Base-by-base conservation (phyloP, 2,797 vertebrate species). In the Mormyrops boulengeri region DNA sequence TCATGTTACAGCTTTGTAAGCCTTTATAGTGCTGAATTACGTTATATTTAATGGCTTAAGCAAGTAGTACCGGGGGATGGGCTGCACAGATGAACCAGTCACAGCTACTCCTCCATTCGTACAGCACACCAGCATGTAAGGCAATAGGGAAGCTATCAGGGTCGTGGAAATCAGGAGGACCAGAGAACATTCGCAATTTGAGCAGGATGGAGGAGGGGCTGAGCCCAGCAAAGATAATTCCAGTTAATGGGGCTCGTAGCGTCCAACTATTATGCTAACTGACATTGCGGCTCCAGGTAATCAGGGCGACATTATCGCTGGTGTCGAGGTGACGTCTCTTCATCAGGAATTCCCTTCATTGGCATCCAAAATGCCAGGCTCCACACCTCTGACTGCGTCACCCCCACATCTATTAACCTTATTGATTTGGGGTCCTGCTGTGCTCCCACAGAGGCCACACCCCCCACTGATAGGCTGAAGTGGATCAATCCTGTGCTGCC, bases 361-460 rank as follows among this genome's bases (percentile, higher is more conserved):
- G 97, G 96, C 96, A 97, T 95, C 87, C 96, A 97, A 97, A 97
- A 97, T 97, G 96, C 96, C 96, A 97, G 96, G 95, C 96, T 95
- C 94, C 95, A 96, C 97, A 97, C 97, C 96, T 97, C 97, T 97
- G 96, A 98, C 97, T 97, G 96, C 93, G 93, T 96, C 95, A 96
- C 96, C 97, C 97, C 97, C 96, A 97, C 97, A 96, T 97, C 97
- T 97, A 97, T 98, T 98, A 98, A 97, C 97, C 97, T 97, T 97
- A 98, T 98, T 98, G 97, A 98, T 98, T 96, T 95, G 96, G 95
- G 97, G 92, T 94, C 97, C 93, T 91, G 96, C 97, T 97, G 97
- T 96, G 96, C 92, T 96, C 95, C 96, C 96, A 96, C 96, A 96
- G 97, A 97, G 97, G 82, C 82, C 8, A n/a, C 92, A 90, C 95